A percentile compares a stretch with the other conserved stretches of the same genome.
phyloP scores from a whole-genome alignment of 2,113 vertebrate genomes.

The Stercorarius parasiticus region DNA sequence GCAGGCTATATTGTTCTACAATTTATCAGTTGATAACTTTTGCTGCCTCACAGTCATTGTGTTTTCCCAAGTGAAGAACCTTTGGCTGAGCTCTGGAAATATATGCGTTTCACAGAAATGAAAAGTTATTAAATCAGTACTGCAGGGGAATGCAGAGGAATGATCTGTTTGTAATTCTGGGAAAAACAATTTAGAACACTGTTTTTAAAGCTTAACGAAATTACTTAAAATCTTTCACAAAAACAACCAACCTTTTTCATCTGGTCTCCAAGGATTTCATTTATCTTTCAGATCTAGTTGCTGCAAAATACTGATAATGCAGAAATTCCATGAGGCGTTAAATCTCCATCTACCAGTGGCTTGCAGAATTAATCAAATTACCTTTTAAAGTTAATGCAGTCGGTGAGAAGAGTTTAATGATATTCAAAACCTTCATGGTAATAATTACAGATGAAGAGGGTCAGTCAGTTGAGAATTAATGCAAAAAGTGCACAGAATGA shows the following conservation, averaged over 20 bases:
- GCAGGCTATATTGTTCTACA: conserved; percentile 61
- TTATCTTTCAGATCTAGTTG: conserved; percentile 74
- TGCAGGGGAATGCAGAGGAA: conserved; percentile 66
- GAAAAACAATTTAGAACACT: conserved; percentile 67
- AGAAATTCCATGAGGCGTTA: conserved; percentile 71
- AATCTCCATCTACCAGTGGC: conserved; percentile 70
- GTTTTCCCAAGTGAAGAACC: conserved; percentile 72
- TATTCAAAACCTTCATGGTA: conserved; percentile 76
- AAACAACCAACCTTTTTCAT: conserved; percentile 65
- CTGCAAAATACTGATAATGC: conserved; percentile 76
- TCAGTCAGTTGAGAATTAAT: conserved; percentile 78
- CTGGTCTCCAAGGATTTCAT: conserved; percentile 59
- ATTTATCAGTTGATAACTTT: conserved; percentile 68
- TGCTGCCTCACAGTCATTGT: conserved; percentile 55
- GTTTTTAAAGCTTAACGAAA: conserved; percentile 72
- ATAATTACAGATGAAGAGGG: conserved; percentile 81
- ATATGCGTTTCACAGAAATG: conserved; percentile 54
- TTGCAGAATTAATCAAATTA: conserved; percentile 80
- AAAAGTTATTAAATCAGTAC: conserved; percentile 74
- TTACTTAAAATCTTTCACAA: conserved; percentile 68
- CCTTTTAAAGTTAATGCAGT: conserved; percentile 75
- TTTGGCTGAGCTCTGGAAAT: conserved; percentile 63
- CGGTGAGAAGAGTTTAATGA: conserved; percentile 76
- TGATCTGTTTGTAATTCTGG: conserved; percentile 70
- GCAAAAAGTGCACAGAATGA: conserved; percentile 73